A percentile compares a stretch with the other conserved stretches of the same genome.
Conservation (phyloP, 1,140 invertebrate species). For the Galendromus occidentalis region DNA sequence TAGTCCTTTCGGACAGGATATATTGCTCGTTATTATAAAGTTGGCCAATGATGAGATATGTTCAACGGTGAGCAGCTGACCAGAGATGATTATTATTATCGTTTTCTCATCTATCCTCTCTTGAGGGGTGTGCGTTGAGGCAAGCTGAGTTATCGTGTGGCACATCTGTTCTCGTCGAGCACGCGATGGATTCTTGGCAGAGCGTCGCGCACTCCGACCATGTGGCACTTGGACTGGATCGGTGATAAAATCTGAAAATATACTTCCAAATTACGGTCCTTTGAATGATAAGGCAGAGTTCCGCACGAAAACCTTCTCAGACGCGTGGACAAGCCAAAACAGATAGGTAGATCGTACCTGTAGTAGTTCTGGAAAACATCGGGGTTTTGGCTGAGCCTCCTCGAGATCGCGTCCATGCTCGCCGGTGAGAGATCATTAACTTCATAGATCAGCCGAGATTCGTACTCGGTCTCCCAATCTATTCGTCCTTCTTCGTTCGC, state of each 20-base stretch:
- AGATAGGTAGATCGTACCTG: neutral
- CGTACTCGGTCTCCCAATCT: neutral
- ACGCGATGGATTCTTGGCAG: neutral
- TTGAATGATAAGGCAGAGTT: too few species aligned
- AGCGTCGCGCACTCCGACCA: neutral
- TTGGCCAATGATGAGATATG: too few species aligned
- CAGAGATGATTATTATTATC: too few species aligned
- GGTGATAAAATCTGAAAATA: neutral
- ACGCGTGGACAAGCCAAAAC: neutral
- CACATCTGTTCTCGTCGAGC: neutral
- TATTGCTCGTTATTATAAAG: too few species aligned
- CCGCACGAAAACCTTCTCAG: neutral
- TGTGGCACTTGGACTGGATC: conserved; percentile 25
- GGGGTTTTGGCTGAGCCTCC: neutral
- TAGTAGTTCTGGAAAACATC: neutral
- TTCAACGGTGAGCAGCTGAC: too few species aligned
- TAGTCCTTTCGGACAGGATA: too few species aligned
- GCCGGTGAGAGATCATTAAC: neutral
- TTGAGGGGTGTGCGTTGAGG: too few species aligned
- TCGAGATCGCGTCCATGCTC: neutral
- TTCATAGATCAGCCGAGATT: neutral
- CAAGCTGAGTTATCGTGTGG: neutral
- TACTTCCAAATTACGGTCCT: too few species aligned
- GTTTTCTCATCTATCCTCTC: too few species aligned
- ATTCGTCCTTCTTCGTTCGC: neutral